Percentiles rank a stretch among this genome's conserved stretches.
These are phyloP conservation scores for Sitta europaea DNA, from an alignment of 2,113 vertebrate genomes.

Conservation along the genomic window DNA sequence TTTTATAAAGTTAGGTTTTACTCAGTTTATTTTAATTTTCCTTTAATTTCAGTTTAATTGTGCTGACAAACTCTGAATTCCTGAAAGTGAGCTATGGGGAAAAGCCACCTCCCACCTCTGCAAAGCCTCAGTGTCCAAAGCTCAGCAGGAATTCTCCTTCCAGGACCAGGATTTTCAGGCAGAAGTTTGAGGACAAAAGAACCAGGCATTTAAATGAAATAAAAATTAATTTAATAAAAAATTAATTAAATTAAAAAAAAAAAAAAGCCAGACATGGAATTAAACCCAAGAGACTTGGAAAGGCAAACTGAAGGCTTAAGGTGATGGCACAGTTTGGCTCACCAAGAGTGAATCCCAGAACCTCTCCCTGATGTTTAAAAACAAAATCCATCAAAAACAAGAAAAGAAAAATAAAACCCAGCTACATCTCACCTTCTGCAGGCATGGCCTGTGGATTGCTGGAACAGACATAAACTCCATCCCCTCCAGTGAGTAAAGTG, in stretches of 20 bases:
- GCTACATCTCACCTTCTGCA: constrained; percentile 81
- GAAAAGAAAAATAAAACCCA: neutral
- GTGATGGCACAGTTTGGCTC: neutral
- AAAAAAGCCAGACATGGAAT: neutral
- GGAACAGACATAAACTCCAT: constrained; percentile 80
- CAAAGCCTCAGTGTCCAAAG: neutral
- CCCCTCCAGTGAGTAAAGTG: constrained; percentile 76
- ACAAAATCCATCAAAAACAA: neutral
- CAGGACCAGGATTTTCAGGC: neutral
- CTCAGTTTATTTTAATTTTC: too few relatives aligned
- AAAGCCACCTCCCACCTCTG: neutral
- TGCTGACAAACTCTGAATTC: too few relatives aligned
- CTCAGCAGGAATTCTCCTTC: neutral
- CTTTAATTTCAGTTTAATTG: too few relatives aligned
- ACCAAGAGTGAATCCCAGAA: neutral
- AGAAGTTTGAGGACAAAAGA: neutral
- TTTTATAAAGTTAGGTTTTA: too few relatives aligned
- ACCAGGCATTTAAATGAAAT: too few relatives aligned
- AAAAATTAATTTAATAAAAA: too few relatives aligned
- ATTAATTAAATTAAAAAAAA: too few relatives aligned
- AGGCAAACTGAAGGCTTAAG: neutral
- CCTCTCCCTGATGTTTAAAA: neutral
- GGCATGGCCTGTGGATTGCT: constrained; percentile 77
- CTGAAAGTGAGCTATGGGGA: accelerated
- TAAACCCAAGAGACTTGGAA: neutral